Evolutionary conservation across 1,140 invertebrate genomes (phyloP).

Genomic region (Cephus cinctus): DNA sequence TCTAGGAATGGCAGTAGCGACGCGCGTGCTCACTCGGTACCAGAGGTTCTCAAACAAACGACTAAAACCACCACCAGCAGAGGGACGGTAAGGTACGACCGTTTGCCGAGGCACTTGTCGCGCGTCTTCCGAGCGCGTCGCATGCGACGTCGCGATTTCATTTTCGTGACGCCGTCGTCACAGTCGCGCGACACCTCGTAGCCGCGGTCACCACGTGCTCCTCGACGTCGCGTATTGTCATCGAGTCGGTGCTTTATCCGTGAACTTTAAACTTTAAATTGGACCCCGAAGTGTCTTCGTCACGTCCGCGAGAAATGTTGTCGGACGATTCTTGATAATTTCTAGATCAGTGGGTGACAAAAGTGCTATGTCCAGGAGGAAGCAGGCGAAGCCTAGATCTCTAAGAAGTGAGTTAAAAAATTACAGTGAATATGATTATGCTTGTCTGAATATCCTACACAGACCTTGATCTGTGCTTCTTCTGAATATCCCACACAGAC

Average conservation of each 20-base stretch:
- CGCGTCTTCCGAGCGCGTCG: slow-evolving; percentile 40
- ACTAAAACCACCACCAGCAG: not conserved
- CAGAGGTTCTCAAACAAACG: not conserved
- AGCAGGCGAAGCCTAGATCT: slow-evolving; percentile 58
- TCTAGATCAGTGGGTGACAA: slow-evolving; percentile 6
- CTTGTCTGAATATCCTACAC: not conserved
- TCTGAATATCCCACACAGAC: not conserved
- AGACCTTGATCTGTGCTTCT: too few relatives aligned
- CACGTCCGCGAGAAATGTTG: not conserved
- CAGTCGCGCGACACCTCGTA: not conserved
- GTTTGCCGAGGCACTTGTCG: slow-evolving; percentile 37
- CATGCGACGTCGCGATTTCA: slow-evolving; percentile 16
- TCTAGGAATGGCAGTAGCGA: not conserved
- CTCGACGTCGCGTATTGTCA: not conserved
- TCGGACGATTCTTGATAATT: slow-evolving; percentile 6
- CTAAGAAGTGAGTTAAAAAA: slow-evolving; percentile 51
- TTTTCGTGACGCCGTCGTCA: slow-evolving; percentile 1
- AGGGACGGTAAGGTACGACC: slow-evolving; percentile 7
- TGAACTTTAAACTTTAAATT: not conserved
- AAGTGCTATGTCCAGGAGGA: slow-evolving; percentile 54
- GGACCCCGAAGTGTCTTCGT: not conserved
- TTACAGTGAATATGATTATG: not conserved
- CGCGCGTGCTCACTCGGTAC: not conserved
- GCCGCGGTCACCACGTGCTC: not conserved
- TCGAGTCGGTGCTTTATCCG: not conserved